Evolutionary conservation across 2,113 vertebrate genomes (phyloP), one percentile per base, ranked within the genome.

Genomic region (Cephalopterus ornatus): DNA sequence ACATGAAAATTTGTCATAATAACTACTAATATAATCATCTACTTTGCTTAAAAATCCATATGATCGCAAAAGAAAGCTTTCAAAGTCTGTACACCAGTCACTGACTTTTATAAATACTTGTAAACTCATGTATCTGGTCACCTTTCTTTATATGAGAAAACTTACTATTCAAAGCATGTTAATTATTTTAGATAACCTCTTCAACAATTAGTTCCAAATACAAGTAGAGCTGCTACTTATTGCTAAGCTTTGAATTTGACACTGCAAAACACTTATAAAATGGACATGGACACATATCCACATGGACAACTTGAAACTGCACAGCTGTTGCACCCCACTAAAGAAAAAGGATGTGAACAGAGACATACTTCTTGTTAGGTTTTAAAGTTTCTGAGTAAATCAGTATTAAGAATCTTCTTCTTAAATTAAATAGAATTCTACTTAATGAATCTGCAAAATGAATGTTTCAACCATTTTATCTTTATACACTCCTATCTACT

Each of bases 81-180:
- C 58, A 52, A 76, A 68, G 32, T 18, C 39, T 77, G 28, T 22
- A 42, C 10, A 79, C 6, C 12, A 5, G 11, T 62, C 49, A 56
- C 12, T 27, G 23, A 65, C 30, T 72, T 84, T 52, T 72, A 17
- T 41, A n/a, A 85, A 65, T 37, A 49, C 4, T 42, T 83, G 35
- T 2, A n/a, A n/a, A 46, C 5, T 68, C 17, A 12, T 2, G 1
- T 33, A 44, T 32, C 28, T 85, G 2, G 0, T 61, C 71, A 59
- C 8, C 8, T 74, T 39, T 32, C 11, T 19, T 70, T 58, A 50
- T 13, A 2, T 46, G 56, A 67, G 19, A 55, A 78, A 88, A 52
- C 3, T 28, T 67, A 32, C 12, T 32, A 32, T 47, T 66, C 32
- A 74, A 92, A 76, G 17, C 4, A 30, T 33, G 9, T 56, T 72